Conservation (phyloP, 53 echinoderm and acorn worm species). For the Pentamera pediparva region DNA sequence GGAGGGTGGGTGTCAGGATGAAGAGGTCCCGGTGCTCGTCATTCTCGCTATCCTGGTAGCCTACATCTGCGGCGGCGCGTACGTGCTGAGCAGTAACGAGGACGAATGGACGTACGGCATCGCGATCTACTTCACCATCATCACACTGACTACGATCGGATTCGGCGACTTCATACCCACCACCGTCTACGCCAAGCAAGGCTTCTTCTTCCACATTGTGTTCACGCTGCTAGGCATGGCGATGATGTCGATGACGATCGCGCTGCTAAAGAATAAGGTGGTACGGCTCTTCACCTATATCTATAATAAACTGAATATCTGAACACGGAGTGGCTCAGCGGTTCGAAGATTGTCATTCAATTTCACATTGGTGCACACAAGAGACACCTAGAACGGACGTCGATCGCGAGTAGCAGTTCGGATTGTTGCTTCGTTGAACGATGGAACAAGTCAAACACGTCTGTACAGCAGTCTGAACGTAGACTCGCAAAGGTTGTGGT, state of each 20-base stretch:
- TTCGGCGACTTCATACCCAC: conserved; percentile 65
- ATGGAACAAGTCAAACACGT: too few relatives aligned
- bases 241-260: conserved; percentile 81
- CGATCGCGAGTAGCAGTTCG: too few relatives aligned
- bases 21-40: conserved; percentile 66
- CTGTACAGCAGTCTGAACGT: too few relatives aligned
- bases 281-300: conserved; percentile 19
- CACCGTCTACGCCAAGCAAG: conserved; percentile 44
- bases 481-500: too few relatives aligned
- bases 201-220: conserved; percentile 57
- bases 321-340: too few relatives aligned
- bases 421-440: too few relatives aligned
- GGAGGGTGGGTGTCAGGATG: conserved; percentile 23
- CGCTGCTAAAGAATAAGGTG: conserved; percentile 63
- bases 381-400: too few relatives aligned
- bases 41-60: conserved; percentile 49
- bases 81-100: conserved; percentile 46
- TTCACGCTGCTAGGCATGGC: conserved; percentile 69
- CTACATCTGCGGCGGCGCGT: conserved; percentile 59
- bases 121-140: conserved; percentile 69
- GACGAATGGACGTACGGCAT: conserved; percentile 55
- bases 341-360: too few relatives aligned
- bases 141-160: conserved; percentile 81
- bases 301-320: conserved; percentile 7
- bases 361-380: too few relatives aligned